Evolutionary conservation across 2,797 vertebrate species (phyloP), one percentile per base, ranked within the genome.

Genomic region (Natrix natrix): DNA sequence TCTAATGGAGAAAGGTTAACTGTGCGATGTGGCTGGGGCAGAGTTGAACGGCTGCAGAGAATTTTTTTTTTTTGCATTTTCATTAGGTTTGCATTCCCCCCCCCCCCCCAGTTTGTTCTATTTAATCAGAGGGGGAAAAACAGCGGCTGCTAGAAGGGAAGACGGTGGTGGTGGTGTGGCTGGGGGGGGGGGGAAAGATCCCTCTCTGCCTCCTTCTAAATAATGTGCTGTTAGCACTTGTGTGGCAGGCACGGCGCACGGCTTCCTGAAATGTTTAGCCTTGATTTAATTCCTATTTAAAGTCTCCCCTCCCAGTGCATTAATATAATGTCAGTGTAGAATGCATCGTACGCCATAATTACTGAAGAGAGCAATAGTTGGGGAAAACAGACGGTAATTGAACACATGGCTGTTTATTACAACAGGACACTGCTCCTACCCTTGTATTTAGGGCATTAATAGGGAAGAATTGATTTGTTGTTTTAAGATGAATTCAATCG

Each of bases 401-500:
- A 97, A 96, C 94, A 94, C 96, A 97, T 89, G 94, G 95, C 94
- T 97, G 94, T 96, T 96, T 96, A 96, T 96, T 96, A 93, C 94
- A 95, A 95, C 92, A 96, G 96, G 96, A 97, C 95, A 95, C 96
- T 94, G 95, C 95, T 97, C 95, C 95, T 96, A 66, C 63, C 56
- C 93, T 96, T 96, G 94, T 96, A 96, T 97, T 97, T 96, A 95
- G 95, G 95, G 93, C 95, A 95, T 96, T 97, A 97, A 96, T 94
- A 96, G 95, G 95, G 95, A 97, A 95, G 94, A 97, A 97, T 97
- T 96, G 96, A 97, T 97, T 97, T 96, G 92, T 95, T 96, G 87
- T 96, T 97, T 97, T 95, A 95, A 96, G 95, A 97, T 96, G 95
- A 97, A 97, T 97, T 97, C 96, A 96, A 96, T 97, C 95, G 95